A percentile compares a stretch with the other conserved stretches of the same genome.
These are phyloP conservation scores for Drosophila repletoides DNA, from an alignment of 1,140 invertebrate genomes.

Conservation along the genomic window DNA sequence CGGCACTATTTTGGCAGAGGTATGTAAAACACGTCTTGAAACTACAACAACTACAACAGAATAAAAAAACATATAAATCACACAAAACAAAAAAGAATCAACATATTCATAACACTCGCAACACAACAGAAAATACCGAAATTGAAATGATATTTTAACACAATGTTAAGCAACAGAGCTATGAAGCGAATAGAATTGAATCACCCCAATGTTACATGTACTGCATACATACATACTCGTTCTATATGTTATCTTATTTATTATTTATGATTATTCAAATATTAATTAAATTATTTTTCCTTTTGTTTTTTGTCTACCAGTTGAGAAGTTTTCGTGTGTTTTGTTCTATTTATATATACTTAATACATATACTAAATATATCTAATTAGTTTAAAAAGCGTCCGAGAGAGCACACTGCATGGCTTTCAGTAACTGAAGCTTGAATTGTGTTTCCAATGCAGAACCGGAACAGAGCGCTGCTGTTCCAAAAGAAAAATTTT, in stretches of 20 bases:
- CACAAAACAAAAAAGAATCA: slow-evolving; percentile 20
- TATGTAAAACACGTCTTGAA: slow-evolving; percentile 78
- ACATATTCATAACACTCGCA: slow-evolving; percentile 3
- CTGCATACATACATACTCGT: slow-evolving; percentile 16
- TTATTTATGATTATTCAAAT: slow-evolving; percentile 3
- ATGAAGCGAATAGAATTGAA: slow-evolving; percentile 13
- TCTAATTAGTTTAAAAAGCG: slow-evolving; percentile 47
- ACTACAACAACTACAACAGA: slow-evolving; percentile 29
- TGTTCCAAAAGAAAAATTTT: slow-evolving; percentile 6
- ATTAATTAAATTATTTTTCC: not conserved
- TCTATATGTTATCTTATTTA: slow-evolving; percentile 22
- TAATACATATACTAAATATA: not conserved
- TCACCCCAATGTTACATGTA: slow-evolving; percentile 54
- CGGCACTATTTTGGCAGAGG: slow-evolving; percentile 83
- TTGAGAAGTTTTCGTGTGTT: slow-evolving; percentile 36
- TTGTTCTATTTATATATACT: slow-evolving; percentile 32
- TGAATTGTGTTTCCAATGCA: slow-evolving; percentile 26
- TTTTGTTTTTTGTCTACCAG: slow-evolving; percentile 6
- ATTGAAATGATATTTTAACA: not conserved
- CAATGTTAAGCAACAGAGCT: not conserved
- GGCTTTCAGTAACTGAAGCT: slow-evolving; percentile 73
- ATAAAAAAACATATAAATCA: slow-evolving; percentile 27
- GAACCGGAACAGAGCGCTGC: slow-evolving; percentile 33
- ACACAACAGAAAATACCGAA: no score
- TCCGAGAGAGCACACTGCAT: slow-evolving; percentile 83